phyloP scores from a whole-genome alignment of 2,888 invertebrate genomes.

The Idaea aversata region DNA sequence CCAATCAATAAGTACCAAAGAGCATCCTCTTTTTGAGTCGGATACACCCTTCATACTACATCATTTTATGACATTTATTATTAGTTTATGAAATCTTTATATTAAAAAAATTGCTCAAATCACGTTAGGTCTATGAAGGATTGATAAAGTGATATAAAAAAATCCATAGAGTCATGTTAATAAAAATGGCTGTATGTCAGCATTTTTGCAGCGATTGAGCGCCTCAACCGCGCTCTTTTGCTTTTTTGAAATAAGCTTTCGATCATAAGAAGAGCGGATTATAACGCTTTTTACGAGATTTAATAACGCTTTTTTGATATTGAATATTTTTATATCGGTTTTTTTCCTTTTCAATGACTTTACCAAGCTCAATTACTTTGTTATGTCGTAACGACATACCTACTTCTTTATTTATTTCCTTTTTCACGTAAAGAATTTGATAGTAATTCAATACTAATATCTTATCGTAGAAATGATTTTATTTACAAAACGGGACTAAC shows the following conservation, averaged over 20 bases:
- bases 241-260: neutral
- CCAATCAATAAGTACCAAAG: neutral
- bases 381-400: no score
- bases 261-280: neutral
- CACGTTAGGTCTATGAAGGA: neutral
- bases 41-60: neutral
- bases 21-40: neutral
- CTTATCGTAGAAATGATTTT: neutral
- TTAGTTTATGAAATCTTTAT: neutral
- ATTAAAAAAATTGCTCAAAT: neutral
- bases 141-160: neutral
- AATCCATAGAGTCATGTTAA: neutral
- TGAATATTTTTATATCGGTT: neutral
- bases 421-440: no score
- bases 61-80: neutral
- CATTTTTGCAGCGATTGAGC: neutral
- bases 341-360: no score
- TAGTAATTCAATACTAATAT: no score
- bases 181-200: neutral
- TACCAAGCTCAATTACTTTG: no score
- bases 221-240: neutral
- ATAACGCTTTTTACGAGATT: neutral
- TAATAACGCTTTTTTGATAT: no score
- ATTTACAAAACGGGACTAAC: conserved; percentile 1
- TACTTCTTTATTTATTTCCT: no score